A percentile compares a stretch with the other conserved stretches of the same genome.
Evolutionary conservation across 2,113 vertebrate genomes (phyloP).

Genomic region (Propithecus coquereli): DNA sequence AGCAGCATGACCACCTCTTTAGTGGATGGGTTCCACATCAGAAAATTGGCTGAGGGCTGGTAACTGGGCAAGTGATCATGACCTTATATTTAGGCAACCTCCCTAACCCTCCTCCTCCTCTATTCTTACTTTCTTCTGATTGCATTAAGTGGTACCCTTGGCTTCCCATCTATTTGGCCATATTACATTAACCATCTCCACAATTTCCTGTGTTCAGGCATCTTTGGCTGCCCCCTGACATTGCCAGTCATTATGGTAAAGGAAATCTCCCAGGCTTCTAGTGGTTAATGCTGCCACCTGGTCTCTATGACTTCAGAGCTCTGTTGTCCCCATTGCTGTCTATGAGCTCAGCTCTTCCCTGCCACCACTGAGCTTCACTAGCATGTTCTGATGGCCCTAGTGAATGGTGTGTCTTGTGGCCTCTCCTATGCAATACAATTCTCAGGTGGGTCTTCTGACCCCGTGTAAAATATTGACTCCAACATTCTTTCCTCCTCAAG

Average conservation of each 20-base stretch:
- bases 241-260: not conserved
- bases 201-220: not conserved
- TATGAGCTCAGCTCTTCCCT: not conserved
- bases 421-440: not conserved
- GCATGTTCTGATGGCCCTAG: not conserved
- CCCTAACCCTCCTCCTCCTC: not conserved
- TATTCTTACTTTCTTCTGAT: not conserved
- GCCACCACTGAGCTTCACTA: not conserved
- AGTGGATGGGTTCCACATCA: not conserved
- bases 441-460: not conserved
- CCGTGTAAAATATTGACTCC: not conserved
- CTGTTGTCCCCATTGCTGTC: not conserved
- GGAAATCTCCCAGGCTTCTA: not conserved
- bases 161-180: not conserved
- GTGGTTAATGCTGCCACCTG: not conserved
- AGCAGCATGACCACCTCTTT: not conserved
- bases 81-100: not conserved
- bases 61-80: not conserved
- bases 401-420: not conserved
- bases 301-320: not conserved
- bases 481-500: not conserved
- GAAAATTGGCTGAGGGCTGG: not conserved
- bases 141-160: not conserved
- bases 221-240: not conserved
- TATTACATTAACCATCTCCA: not conserved